A percentile compares a stretch with the other conserved stretches of the same genome.
Evolutionary conservation across 2,113 vertebrate species (phyloP).

Genomic region (Perca fluviatilis): DNA sequence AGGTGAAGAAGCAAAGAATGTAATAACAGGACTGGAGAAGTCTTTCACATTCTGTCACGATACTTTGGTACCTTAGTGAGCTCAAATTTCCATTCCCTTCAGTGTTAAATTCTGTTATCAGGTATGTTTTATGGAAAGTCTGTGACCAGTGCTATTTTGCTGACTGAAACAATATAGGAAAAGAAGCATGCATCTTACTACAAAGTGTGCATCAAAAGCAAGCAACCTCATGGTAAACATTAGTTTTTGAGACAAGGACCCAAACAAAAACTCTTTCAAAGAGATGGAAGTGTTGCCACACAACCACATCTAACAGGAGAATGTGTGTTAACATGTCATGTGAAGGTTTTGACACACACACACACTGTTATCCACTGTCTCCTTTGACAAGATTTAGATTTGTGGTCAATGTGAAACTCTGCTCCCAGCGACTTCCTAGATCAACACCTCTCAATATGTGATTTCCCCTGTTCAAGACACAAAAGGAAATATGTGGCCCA

Average conservation of each 20-base stretch:
- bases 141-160: background rate
- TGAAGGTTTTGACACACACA: conserved; percentile 7
- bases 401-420: conserved; percentile 46
- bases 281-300: conserved; percentile 36
- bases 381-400: conserved; percentile 37
- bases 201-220: conserved; percentile 1
- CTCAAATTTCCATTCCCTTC: conserved; percentile 24
- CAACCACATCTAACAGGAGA: conserved; percentile 38
- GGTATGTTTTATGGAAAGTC: background rate
- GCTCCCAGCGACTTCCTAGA: conserved; percentile 48
- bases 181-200: background rate
- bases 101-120: conserved; percentile 17
- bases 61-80: conserved; percentile 26
- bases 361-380: conserved; percentile 1
- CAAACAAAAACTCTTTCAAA: conserved; percentile 11
- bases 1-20: conserved; percentile 48
- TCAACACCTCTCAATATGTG: conserved; percentile 57
- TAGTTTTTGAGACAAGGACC: conserved; percentile 13
- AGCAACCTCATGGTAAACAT: background rate
- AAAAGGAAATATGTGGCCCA: conserved; percentile 77
- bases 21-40: conserved; percentile 42
- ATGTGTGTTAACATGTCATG: conserved; percentile 19
- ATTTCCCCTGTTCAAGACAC: conserved; percentile 41
- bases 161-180: background rate
- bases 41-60: conserved; percentile 41